phyloP scores from a whole-genome alignment of 1,140 invertebrate species.

The Papilio helenus region DNA sequence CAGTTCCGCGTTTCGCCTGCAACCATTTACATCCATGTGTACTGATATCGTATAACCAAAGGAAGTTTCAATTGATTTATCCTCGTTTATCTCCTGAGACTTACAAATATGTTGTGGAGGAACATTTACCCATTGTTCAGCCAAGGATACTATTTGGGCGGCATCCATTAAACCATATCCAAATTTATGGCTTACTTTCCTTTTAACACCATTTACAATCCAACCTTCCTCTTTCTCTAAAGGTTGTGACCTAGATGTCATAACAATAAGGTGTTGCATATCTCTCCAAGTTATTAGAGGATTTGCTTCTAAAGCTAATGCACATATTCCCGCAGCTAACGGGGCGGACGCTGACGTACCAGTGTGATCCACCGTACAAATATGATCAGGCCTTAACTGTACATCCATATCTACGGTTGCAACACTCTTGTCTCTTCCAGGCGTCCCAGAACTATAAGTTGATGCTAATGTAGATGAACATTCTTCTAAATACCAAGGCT shows the following conservation, averaged over 20 bases:
- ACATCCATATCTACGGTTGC: slow-evolving; percentile 97
- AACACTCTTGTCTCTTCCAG: slow-evolving; percentile 95
- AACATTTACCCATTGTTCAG: slow-evolving; percentile 96
- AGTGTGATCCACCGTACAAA: slow-evolving; percentile 93
- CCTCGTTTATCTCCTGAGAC: slow-evolving; percentile 93
- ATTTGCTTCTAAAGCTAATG: slow-evolving; percentile 96
- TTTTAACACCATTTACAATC: slow-evolving; percentile 94
- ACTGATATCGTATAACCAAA: slow-evolving; percentile 88
- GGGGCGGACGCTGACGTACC: slow-evolving; percentile 97
- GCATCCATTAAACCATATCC: slow-evolving; percentile 99
- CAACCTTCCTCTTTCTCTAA: slow-evolving; percentile 93
- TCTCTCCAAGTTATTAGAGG: slow-evolving; percentile 96
- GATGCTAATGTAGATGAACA: slow-evolving; percentile 97
- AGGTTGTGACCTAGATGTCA: slow-evolving; percentile 92
- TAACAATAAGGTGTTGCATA: slow-evolving; percentile 97
- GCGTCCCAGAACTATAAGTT: slow-evolving; percentile 97
- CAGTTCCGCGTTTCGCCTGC: too few relatives aligned
- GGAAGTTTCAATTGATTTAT: slow-evolving; percentile 88
- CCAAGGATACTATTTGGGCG: slow-evolving; percentile 93
- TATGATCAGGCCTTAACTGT: slow-evolving; percentile 90
- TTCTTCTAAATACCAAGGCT: slow-evolving; percentile 99
- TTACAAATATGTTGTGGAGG: slow-evolving; percentile 98
- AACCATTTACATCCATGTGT: slow-evolving; percentile 94
- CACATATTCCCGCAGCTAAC: slow-evolving; percentile 96
- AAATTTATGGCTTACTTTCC: slow-evolving; percentile 97